A percentile compares a stretch with the other conserved stretches of the same genome.
Evolutionary conservation across 1,140 invertebrate species (phyloP).

Genomic region (Bombus consobrinus): DNA sequence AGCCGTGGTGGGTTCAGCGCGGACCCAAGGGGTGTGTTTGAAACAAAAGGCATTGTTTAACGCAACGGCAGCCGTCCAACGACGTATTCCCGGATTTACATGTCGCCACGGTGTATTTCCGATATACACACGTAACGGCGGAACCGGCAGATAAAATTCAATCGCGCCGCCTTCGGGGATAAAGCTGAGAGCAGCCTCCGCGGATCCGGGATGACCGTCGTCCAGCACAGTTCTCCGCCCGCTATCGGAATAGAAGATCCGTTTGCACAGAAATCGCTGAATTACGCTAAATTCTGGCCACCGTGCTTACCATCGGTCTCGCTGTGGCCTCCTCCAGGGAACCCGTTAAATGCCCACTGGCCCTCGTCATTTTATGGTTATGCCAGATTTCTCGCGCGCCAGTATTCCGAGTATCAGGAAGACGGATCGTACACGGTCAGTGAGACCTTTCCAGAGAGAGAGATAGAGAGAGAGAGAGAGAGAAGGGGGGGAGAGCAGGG

Average conservation of each 20-base stretch:
- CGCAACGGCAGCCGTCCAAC: slow-evolving; percentile 57
- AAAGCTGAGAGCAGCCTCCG: slow-evolving; percentile 40
- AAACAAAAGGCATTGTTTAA: slow-evolving; percentile 69
- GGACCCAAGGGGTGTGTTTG: slow-evolving; percentile 26
- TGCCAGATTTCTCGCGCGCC: slow-evolving; percentile 5
- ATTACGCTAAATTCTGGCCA: slow-evolving; percentile 78
- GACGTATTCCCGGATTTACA: slow-evolving; percentile 70
- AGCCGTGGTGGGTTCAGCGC: neutral
- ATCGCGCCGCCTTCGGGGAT: slow-evolving; percentile 45
- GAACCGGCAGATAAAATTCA: slow-evolving; percentile 68
- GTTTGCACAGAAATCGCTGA: slow-evolving; percentile 78
- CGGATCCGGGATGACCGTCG: slow-evolving; percentile 71
- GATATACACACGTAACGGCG: slow-evolving; percentile 19
- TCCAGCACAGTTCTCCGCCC: slow-evolving; percentile 39
- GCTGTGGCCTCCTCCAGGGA: slow-evolving; percentile 12
- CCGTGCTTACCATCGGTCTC: slow-evolving; percentile 24
- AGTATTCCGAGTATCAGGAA: slow-evolving; percentile 29
- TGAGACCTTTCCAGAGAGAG: neutral
- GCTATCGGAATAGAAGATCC: slow-evolving; percentile 71
- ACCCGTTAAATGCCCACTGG: slow-evolving; percentile 46
- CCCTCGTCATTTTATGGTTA: slow-evolving; percentile 46
- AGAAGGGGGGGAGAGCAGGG: neutral
- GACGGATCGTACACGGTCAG: slow-evolving; percentile 55
- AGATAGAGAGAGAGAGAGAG: neutral
- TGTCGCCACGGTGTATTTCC: slow-evolving; percentile 37